A percentile compares a stretch with the other conserved stretches of the same genome.
These are phyloP conservation scores for Tapirus terrestris DNA, from an alignment of 2,113 vertebrate genomes.

Conservation along the genomic window DNA sequence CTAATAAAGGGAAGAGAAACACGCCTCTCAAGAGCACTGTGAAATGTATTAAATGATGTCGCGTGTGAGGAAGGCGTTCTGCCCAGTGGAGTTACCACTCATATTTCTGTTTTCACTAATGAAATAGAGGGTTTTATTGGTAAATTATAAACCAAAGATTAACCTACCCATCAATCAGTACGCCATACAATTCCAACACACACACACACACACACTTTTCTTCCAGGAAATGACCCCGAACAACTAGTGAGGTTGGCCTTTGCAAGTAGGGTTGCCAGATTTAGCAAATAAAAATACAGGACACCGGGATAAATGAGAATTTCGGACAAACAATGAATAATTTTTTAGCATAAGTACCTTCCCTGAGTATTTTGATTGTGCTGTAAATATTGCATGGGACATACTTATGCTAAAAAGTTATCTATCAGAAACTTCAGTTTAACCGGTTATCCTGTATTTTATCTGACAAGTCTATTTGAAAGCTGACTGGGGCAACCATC, in stretches of 20 bases:
- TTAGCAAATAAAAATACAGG: neutral
- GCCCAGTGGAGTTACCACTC: neutral
- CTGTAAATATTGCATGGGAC: neutral
- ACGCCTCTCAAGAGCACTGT: rapidly evolving
- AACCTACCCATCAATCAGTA: neutral
- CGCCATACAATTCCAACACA: neutral
- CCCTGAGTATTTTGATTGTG: neutral
- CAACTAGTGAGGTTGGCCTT: neutral
- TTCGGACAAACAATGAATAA: neutral
- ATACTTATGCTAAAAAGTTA: neutral
- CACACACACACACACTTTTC: neutral
- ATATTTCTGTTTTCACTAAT: neutral
- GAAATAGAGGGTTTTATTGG: neutral
- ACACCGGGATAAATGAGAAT: neutral
- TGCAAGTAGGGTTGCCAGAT: neutral
- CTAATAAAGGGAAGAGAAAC: neutral
- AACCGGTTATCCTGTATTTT: neutral
- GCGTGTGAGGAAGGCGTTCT: neutral
- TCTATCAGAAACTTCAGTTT: neutral
- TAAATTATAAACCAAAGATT: neutral
- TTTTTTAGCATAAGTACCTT: neutral
- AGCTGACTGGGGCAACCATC: too few species aligned
- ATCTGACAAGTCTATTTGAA: neutral
- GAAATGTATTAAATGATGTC: rapidly evolving
- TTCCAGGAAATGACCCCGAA: neutral